Evolutionary conservation across 1,140 invertebrate genomes (phyloP).

Genomic region (Pogonomyrmex californicus): DNA sequence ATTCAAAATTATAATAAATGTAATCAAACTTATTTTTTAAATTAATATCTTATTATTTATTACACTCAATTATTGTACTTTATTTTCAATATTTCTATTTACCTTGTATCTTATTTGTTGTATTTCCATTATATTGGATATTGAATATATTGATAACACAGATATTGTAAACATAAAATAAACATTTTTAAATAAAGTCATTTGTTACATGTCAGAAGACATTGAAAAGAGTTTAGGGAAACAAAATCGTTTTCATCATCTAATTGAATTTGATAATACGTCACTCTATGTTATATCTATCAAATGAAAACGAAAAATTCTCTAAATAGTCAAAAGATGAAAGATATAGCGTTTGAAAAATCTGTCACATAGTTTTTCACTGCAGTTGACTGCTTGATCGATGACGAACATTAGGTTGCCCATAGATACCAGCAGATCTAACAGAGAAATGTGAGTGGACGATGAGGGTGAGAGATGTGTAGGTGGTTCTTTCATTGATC

Average conservation of each 20-base stretch:
- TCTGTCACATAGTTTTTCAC: conserved; percentile 42
- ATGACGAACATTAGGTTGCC: conserved; percentile 62
- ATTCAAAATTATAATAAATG: too few species aligned
- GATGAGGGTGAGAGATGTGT: conserved; percentile 77
- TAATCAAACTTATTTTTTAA: too few species aligned
- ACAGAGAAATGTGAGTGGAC: conserved; percentile 79
- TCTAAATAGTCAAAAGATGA: conserved; percentile 42
- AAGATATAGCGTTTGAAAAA: conserved; percentile 49
- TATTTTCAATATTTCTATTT: conserved; percentile 7
- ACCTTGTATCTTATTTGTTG: background rate
- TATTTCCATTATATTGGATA: too few species aligned
- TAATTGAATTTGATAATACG: background rate
- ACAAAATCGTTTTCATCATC: conserved; percentile 19
- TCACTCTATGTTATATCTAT: too few species aligned
- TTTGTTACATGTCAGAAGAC: background rate
- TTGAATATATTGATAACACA: background rate
- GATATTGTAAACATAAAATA: background rate
- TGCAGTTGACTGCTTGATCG: conserved; percentile 62
- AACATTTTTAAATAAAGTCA: background rate
- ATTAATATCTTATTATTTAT: background rate
- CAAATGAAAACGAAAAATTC: conserved; percentile 29
- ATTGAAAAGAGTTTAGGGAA: background rate
- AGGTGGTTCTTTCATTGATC: conserved; percentile 78
- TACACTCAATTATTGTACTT: background rate
- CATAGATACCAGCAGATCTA: conserved; percentile 58